Evolutionary conservation across 2,888 invertebrate species (phyloP).

Genomic region (Ypsolopha sequella): DNA sequence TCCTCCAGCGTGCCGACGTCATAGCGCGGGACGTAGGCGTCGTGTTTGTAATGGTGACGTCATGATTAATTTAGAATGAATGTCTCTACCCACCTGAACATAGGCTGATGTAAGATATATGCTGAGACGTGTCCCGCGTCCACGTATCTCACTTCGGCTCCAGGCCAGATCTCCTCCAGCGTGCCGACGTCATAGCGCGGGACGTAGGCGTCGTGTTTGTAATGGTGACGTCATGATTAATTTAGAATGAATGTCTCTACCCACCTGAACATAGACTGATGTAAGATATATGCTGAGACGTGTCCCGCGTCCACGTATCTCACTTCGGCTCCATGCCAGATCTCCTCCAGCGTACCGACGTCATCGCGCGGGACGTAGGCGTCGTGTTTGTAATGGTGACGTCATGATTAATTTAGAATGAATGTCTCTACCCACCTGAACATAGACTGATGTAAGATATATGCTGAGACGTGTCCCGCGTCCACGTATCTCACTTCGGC

Average conservation of each 20-base stretch:
- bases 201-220: too few relatives aligned
- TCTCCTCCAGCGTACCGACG: slow-evolving; percentile 83
- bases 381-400: too few relatives aligned
- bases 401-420: too few relatives aligned
- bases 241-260: neutral
- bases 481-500: too few relatives aligned
- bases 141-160: slow-evolving; percentile 87
- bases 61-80: neutral
- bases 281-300: slow-evolving; percentile 88
- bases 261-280: slow-evolving; percentile 91
- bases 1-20: slow-evolving; percentile 86
- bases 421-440: too few relatives aligned
- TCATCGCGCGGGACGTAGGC: too few relatives aligned
- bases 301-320: slow-evolving; percentile 91
- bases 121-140: slow-evolving; percentile 92
- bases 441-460: too few relatives aligned
- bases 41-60: too few relatives aligned
- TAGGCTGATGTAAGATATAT: slow-evolving; percentile 87
- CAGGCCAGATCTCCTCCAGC: slow-evolving; percentile 93
- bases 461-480: too few relatives aligned
- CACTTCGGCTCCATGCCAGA: slow-evolving; percentile 95
- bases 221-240: too few relatives aligned
- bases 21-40: slow-evolving; percentile 91
- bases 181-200: slow-evolving; percentile 85
- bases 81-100: slow-evolving; percentile 79